Base-by-base conservation (phyloP, 2,888 invertebrate species). In the Brachyptera putata region DNA sequence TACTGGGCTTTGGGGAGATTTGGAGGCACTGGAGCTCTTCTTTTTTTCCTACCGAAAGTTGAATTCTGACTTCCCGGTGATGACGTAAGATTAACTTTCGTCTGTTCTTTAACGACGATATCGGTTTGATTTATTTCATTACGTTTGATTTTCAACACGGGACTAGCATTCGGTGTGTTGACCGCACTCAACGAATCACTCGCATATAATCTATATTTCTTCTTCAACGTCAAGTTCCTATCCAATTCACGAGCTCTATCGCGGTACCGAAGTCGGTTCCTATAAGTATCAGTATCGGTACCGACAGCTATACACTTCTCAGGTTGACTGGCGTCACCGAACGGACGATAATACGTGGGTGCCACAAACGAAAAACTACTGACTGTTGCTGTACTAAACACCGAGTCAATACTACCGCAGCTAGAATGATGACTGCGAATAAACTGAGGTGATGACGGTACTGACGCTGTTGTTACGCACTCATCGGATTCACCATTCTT, bases 351-450 rank as follows among this genome's bases (percentile, higher is more conserved):
- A 63, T 76, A 74, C 48, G 78, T 74, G 63, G 87, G 80, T 57
- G 79, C 72, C 65, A 86, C 79, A 72, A 84, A 89, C 16, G 86
- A 84, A 70, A 89, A 88, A 69, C 87, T 87, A 39, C 82, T 82
- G 16, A 83, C 86, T 9, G 87, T 87, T 55, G 86, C 84, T 60
- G 84, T 86, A 67, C 88, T 88, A 69, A 85, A 83, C 55, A 80
- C 79, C 66, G 87, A 87, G 67, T 83, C 82, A 64, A 86, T 76
- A 71, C 86, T 86, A 64, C 79, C 81, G 66, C 74, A 77, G 71
- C 82, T 81, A 63, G 80, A 79, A 50, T 77, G 76, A 48, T 71
- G 68, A 61, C 63, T 63, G 18, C 66, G 63, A 60, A 68, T 58
- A 1, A 66, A 60, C 34, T 67, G 56, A 14, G 64, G 63, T 4